These are phyloP conservation scores for Erythrolamprus reginae DNA, from an alignment of 2,113 vertebrate species.

Conservation along the genomic window DNA sequence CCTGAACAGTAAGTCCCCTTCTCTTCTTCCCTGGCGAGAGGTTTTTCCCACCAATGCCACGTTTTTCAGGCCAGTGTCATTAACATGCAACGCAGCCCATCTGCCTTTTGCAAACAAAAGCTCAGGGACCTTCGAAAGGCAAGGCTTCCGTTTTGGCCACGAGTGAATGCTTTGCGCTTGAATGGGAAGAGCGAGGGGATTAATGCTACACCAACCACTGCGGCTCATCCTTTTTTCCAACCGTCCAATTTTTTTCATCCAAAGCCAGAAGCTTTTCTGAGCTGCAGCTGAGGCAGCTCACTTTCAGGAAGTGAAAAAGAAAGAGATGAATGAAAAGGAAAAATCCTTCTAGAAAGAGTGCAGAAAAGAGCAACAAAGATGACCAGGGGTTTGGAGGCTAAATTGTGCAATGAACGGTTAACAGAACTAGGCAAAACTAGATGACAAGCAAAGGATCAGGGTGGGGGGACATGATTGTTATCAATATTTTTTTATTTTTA, in stretches of 20 bases:
- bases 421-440: no score
- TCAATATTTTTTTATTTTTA: no score
- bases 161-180: not conserved
- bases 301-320: not conserved
- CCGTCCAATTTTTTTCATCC: not conserved
- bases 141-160: not conserved
- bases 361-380: no score
- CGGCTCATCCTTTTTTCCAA: not conserved
- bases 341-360: no score
- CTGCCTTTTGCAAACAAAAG: not conserved
- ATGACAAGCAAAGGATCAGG: no score
- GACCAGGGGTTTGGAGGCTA: no score
- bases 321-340: no score
- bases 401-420: no score
- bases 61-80: not conserved
- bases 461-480: no score
- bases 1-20: slow-evolving; percentile 46
- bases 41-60: no score
- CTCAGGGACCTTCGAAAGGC: no score
- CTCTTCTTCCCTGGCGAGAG: fast-evolving
- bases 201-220: not conserved
- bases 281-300: not conserved
- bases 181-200: not conserved
- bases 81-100: not conserved
- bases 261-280: not conserved